These are phyloP conservation scores for Podabrus alpinus DNA, from an alignment of 2,888 invertebrate species.

Conservation along the genomic window DNA sequence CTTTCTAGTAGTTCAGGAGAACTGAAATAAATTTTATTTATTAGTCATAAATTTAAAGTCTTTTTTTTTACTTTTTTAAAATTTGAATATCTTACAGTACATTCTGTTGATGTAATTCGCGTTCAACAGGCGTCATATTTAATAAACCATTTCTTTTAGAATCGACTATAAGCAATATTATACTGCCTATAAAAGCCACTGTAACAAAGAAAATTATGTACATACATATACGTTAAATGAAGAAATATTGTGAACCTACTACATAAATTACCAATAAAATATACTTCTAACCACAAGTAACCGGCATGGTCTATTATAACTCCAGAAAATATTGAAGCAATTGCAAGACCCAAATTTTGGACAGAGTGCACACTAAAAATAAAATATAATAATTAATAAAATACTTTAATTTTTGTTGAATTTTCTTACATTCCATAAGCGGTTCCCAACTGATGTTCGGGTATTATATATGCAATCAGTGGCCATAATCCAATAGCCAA, in stretches of 20 bases:
- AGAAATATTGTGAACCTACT: conserved; percentile 63
- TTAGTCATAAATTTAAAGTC: not conserved
- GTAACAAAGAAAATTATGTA: conserved; percentile 10
- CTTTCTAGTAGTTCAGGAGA: conserved; percentile 58
- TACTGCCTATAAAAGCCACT: conserved; percentile 77
- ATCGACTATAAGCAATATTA: conserved; percentile 75
- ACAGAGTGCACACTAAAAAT: conserved; percentile 85
- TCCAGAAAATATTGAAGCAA: conserved; percentile 83
- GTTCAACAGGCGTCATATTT: conserved; percentile 61
- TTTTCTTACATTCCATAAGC: conserved; percentile 94
- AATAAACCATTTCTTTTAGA: conserved; percentile 56
- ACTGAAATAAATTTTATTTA: conserved; percentile 41
- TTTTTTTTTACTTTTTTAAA: too few species aligned
- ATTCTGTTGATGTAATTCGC: conserved; percentile 42
- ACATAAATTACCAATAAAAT: conserved; percentile 85
- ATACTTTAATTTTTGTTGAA: not conserved
- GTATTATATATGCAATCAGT: conserved; percentile 87
- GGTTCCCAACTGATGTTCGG: conserved; percentile 91
- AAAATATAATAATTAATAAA: not conserved
- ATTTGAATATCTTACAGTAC: conserved; percentile 33
- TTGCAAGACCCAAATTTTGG: conserved; percentile 92
- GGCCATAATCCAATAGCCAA: conserved; percentile 96
- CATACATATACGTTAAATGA: not conserved
- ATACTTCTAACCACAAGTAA: conserved; percentile 87
- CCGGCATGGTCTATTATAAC: conserved; percentile 84